Base-by-base conservation (phyloP, 2,797 vertebrate species). In the Myripristis murdjan region DNA sequence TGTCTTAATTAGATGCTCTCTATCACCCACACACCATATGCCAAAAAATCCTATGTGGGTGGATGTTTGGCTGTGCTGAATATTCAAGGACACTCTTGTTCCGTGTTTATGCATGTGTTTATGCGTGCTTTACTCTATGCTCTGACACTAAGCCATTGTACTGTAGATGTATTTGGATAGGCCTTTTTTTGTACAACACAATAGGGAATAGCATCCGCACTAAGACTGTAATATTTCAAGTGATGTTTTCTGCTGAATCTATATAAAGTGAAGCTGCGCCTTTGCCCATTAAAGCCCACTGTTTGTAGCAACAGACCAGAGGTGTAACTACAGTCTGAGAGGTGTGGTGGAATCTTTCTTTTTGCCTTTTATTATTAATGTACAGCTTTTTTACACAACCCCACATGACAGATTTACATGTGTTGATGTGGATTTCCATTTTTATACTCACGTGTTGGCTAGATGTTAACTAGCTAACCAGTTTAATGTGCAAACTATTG, bases 21-120 rank as follows among this genome's bases (percentile, higher is more conserved):
- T 74, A 26, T 87, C 89, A 86, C 90, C 90, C 87, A 91, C 87
- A 75, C 87, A 88, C 73, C 85, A 78, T 89, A 84, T 81, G 85
- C 80, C 63, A 79, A 84, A 87, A 88, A 79, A 73, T 73, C 63
- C 28, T 22, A 41, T 28, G 87, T 87, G 73, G 87, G 89, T 63
- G 89, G 83, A 85, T 83, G 84, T 82, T 87, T 81, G 64, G 69
- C 72, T 79, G 57, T 77, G 79, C 82, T 72, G 46, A 86, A 82
- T 72, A 51, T 59, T 18, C 70, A 78, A 64, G 66, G 62, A 23
- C 16, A 44, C 16, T 37, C n/a, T 70, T 58, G 70, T 74, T 60
- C 31, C 2, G 51, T 64, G 33, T 52, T 68, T 73, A 37, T 56
- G 31, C 39, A 37, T 53, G 15, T 61, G 61, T 77, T 54, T 63